These are phyloP conservation scores for Scalopus aquaticus DNA, from an alignment of 2,113 vertebrate species.

Conservation along the genomic window DNA sequence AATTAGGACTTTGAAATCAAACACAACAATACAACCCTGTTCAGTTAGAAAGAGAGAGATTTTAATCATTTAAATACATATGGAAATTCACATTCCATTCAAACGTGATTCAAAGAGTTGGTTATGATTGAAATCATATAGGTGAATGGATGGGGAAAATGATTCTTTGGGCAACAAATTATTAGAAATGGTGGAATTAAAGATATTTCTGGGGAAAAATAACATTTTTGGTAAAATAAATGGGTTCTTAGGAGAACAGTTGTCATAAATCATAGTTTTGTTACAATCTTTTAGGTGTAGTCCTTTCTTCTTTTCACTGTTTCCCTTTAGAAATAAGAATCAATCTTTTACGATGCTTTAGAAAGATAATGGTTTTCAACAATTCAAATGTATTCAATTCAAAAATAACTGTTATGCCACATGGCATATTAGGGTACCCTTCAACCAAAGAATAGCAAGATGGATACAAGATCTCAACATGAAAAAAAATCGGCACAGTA, in stretches of 20 bases:
- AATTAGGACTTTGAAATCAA: no score
- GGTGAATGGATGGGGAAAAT: neutral
- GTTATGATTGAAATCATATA: neutral
- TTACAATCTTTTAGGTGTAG: neutral
- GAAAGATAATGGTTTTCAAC: neutral
- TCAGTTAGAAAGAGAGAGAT: neutral
- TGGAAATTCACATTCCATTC: neutral
- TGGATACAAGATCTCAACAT: neutral
- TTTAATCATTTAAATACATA: neutral
- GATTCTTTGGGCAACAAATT: neutral
- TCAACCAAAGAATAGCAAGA: neutral
- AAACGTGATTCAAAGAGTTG: neutral
- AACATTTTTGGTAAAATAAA: neutral
- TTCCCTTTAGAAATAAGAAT: neutral
- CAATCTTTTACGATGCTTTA: neutral
- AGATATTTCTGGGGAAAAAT: neutral
- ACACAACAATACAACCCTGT: no score
- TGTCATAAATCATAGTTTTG: neutral
- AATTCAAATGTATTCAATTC: neutral
- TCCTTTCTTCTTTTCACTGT: neutral
- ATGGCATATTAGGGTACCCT: neutral
- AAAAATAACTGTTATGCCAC: conserved; percentile 23
- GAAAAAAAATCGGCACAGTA: neutral
- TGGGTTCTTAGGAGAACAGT: neutral
- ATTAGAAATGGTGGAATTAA: neutral